A percentile compares a stretch with the other conserved stretches of the same genome.
These are phyloP conservation scores for Enteromius viviparus DNA, from an alignment of 2,797 vertebrate species.

Conservation along the genomic window DNA sequence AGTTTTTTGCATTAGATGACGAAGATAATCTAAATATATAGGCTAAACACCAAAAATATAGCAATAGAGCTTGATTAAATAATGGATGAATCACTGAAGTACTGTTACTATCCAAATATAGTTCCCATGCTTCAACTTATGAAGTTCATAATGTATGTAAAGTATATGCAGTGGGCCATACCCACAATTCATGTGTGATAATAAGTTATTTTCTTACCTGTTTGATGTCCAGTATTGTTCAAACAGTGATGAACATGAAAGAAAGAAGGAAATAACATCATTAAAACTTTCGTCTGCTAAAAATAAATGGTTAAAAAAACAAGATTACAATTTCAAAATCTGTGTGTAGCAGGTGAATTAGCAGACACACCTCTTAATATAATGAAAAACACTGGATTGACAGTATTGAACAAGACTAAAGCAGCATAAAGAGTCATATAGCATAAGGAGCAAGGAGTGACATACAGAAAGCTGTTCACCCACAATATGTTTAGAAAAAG, in stretches of 20 bases:
- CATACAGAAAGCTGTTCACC: slow-evolving; percentile 34
- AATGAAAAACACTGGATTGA: slow-evolving; percentile 21
- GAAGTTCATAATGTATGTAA: not conserved
- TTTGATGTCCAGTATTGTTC: slow-evolving; percentile 41
- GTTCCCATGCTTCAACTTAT: not conserved
- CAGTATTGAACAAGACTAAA: slow-evolving; percentile 35
- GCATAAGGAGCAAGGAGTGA: slow-evolving; percentile 31
- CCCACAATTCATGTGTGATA: not conserved
- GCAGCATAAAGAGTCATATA: slow-evolving; percentile 16
- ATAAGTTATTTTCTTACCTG: slow-evolving; percentile 52
- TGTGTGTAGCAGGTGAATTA: slow-evolving; percentile 23
- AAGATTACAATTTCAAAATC: slow-evolving; percentile 7
- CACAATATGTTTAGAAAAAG: slow-evolving; percentile 27
- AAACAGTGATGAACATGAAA: slow-evolving; percentile 32
- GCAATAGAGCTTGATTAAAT: not conserved
- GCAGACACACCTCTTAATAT: slow-evolving; percentile 20
- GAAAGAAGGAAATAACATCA: slow-evolving; percentile 34
- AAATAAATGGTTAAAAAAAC: slow-evolving; percentile 17
- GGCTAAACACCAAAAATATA: not conserved
- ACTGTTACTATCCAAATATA: not conserved
- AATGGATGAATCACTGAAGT: not conserved
- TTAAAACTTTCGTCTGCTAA: not conserved
- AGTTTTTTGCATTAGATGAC: not conserved
- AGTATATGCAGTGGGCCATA: not conserved
- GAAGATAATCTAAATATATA: not conserved